A percentile compares a stretch with the other conserved stretches of the same genome.
Conservation (phyloP, 2,888 invertebrate genomes). For the Sabatieria punctata region DNA sequence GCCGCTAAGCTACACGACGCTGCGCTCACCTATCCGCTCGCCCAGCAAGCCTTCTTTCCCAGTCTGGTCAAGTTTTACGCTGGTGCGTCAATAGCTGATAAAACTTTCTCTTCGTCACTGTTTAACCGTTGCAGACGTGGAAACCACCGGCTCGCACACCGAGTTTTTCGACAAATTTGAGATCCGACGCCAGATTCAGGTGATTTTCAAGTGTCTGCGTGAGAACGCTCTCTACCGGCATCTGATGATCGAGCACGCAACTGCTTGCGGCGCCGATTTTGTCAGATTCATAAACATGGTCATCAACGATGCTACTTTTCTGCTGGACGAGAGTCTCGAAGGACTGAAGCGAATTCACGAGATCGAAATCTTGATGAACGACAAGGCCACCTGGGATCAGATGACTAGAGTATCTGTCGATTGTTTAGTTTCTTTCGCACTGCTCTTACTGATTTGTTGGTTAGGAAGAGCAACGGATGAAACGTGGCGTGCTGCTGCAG, state of each 20-base stretch:
- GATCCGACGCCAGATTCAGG: slow-evolving; percentile 90
- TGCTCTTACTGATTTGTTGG: slow-evolving; percentile 29
- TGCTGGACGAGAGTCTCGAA: slow-evolving; percentile 88
- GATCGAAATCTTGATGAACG: slow-evolving; percentile 65
- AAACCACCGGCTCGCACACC: slow-evolving; percentile 87
- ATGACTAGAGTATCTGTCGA: slow-evolving; percentile 38
- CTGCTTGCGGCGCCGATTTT: slow-evolving; percentile 49
- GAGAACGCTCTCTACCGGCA: slow-evolving; percentile 65
- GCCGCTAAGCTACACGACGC: slow-evolving; percentile 45
- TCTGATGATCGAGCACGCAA: slow-evolving; percentile 72
- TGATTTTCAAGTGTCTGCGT: slow-evolving; percentile 87
- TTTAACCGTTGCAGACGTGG: slow-evolving; percentile 49
- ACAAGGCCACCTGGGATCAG: slow-evolving; percentile 48
- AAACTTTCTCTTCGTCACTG: not conserved
- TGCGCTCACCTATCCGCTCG: slow-evolving; percentile 70
- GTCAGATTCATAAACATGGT: slow-evolving; percentile 83
- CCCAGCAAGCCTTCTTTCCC: slow-evolving; percentile 62
- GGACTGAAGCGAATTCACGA: slow-evolving; percentile 55
- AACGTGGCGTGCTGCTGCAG: slow-evolving; percentile 45
- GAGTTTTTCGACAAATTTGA: slow-evolving; percentile 99
- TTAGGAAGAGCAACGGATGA: slow-evolving; percentile 27
- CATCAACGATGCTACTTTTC: slow-evolving; percentile 89
- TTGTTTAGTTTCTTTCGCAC: no score
- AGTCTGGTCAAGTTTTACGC: slow-evolving; percentile 95
- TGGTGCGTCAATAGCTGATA: no score